These are phyloP conservation scores for Cromileptes altivelis DNA, from an alignment of 2,113 vertebrate genomes.

Conservation along the genomic window DNA sequence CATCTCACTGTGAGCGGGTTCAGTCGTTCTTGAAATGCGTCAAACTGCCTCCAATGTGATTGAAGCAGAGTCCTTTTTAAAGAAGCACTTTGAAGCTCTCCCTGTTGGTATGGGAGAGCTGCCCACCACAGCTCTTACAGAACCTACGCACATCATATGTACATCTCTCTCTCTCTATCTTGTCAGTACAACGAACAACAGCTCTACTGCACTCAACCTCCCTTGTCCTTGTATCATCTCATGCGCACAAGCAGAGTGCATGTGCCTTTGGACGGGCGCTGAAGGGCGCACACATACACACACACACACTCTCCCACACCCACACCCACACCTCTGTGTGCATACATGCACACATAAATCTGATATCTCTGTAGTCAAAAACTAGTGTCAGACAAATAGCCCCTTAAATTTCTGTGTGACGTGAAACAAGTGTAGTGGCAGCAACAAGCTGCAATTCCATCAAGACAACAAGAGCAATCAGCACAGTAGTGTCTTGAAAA, in stretches of 20 bases:
- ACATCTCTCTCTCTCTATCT: slow-evolving; percentile 30
- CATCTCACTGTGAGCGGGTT: slow-evolving; percentile 15
- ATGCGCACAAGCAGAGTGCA: background rate
- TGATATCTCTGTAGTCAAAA: background rate
- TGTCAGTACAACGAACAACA: slow-evolving; percentile 1
- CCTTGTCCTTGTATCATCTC: slow-evolving; percentile 24
- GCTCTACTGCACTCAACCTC: slow-evolving; percentile 51
- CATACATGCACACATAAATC: background rate
- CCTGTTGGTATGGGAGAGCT: slow-evolving; percentile 51
- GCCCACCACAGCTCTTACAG: slow-evolving; percentile 63
- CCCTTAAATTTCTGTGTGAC: background rate
- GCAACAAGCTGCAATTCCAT: slow-evolving; percentile 10
- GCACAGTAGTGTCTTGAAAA: slow-evolving; percentile 10
- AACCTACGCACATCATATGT: slow-evolving; percentile 65
- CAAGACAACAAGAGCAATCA: background rate
- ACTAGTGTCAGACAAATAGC: background rate
- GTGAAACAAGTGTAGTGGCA: background rate
- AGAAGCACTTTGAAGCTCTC: slow-evolving; percentile 66
- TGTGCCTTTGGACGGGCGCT: background rate
- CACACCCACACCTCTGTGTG: background rate
- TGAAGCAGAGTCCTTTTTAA: slow-evolving; percentile 59
- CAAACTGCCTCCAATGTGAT: slow-evolving; percentile 55
- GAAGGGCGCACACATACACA: slow-evolving; percentile 16
- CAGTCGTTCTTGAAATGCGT: slow-evolving; percentile 44
- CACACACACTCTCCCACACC: background rate